Evolutionary conservation across 2,113 vertebrate species (phyloP).

Genomic region (Gasterosteus nipponicus): DNA sequence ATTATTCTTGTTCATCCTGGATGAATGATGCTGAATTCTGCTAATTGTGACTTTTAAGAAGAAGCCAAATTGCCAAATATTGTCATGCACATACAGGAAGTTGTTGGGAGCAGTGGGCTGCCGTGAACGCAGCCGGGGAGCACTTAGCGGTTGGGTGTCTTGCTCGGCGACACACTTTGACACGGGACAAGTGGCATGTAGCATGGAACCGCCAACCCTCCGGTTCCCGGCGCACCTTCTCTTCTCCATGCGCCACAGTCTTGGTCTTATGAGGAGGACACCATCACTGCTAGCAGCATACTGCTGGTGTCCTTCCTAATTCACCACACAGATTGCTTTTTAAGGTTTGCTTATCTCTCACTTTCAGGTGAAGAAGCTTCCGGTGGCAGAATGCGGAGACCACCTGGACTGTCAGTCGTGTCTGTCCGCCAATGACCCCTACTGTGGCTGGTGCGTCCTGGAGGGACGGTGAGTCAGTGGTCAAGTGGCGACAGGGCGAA

Average conservation of each 20-base stretch:
- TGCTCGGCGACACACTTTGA: no score
- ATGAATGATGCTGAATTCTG: no score
- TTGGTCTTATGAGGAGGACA: background rate
- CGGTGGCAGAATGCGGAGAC: conserved; percentile 90
- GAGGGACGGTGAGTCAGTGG: conserved; percentile 87
- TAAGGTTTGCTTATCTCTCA: background rate
- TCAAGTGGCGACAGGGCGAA: background rate
- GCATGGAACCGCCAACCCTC: no score
- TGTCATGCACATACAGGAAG: no score
- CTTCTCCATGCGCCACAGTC: no score
- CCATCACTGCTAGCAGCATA: background rate
- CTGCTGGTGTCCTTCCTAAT: background rate
- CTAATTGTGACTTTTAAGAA: background rate
- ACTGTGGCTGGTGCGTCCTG: conserved; percentile 98
- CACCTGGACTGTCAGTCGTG: conserved; percentile 89
- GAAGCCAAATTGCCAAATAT: no score
- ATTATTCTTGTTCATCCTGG: background rate
- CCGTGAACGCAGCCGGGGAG: no score
- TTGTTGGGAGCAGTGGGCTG: no score
- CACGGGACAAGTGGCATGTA: no score
- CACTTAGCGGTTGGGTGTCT: no score
- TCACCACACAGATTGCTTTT: background rate
- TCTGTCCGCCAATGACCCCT: conserved; percentile 88
- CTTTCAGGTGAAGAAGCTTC: conserved; percentile 88
- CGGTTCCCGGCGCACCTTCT: no score